Evolutionary conservation across 2,888 invertebrate genomes (phyloP).

Genomic region (Xylota segnis): DNA sequence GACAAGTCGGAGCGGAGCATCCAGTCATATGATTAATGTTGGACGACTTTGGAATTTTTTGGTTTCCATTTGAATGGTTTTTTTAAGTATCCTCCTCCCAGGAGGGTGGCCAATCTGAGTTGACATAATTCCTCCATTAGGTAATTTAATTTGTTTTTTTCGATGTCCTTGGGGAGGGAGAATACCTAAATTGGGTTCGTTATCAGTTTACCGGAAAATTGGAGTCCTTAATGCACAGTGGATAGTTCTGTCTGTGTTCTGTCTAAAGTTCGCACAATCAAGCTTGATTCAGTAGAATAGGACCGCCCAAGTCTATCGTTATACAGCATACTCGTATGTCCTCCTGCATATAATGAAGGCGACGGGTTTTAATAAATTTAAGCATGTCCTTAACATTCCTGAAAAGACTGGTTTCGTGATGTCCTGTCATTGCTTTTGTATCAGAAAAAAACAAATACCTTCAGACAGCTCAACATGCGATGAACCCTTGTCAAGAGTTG

Average conservation of each 20-base stretch:
- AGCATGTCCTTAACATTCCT: no score
- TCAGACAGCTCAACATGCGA: no score
- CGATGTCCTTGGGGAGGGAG: slow-evolving; percentile 7
- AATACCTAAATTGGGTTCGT: slow-evolving; percentile 20
- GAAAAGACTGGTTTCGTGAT: no score
- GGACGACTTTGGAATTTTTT: slow-evolving; percentile 17
- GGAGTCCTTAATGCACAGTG: slow-evolving; percentile 20
- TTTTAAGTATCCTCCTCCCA: background rate
- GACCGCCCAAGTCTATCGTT: no score
- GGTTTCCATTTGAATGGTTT: slow-evolving; percentile 15
- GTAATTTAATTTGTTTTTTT: slow-evolving; percentile 60
- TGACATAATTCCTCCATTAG: slow-evolving; percentile 64
- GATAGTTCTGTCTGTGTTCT: background rate
- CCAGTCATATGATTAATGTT: slow-evolving; percentile 63
- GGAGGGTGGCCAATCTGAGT: slow-evolving; percentile 30
- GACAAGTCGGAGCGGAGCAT: slow-evolving; percentile 4
- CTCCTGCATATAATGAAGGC: no score
- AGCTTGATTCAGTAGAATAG: no score
- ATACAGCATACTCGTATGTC: no score
- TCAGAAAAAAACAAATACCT: no score
- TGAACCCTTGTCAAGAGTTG: no score
- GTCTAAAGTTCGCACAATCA: no score
- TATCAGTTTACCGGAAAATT: slow-evolving; percentile 32
- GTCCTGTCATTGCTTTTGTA: no score
- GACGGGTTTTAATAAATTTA: no score